Evolutionary conservation across 37 sponge, comb jelly and placozoan genomes (phyloP).

Genomic region (Lycopodina hypogea): DNA sequence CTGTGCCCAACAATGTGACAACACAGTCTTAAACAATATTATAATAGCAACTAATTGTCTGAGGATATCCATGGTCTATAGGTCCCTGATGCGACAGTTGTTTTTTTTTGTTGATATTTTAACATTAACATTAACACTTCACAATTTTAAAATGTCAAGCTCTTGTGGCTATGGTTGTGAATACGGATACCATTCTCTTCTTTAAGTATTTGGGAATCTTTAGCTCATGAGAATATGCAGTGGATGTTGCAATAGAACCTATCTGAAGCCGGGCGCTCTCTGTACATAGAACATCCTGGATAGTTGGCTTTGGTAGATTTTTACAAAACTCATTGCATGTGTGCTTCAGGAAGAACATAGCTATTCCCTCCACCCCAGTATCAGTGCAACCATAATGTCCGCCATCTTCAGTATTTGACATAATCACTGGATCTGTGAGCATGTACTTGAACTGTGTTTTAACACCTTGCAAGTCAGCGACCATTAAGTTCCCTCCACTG

Average conservation of each 20-base stretch:
- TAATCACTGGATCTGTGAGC: constrained; percentile 50
- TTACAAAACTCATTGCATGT: constrained; percentile 38
- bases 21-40: no score
- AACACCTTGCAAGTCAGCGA: constrained; percentile 55
- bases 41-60: no score
- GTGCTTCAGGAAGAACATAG: constrained; percentile 54
- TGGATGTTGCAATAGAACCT: not conserved
- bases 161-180: constrained; percentile 10
- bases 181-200: not conserved
- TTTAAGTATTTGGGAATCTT: constrained; percentile 5
- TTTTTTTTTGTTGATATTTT: no score
- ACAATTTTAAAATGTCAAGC: no score
- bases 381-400: constrained; percentile 45
- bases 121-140: no score
- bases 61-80: no score
- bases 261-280: not conserved
- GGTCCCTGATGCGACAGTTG: no score
- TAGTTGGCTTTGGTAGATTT: constrained; percentile 21
- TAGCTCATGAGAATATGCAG: constrained; percentile 15
- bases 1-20: no score
- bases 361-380: constrained; percentile 53
- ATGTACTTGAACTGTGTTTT: constrained; percentile 8
- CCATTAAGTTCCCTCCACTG: constrained; percentile 46
- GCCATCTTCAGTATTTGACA: constrained; percentile 9
- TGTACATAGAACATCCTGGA: not conserved